phyloP scores from a whole-genome alignment of 2,113 vertebrate species.

The Alligator sinensis region DNA sequence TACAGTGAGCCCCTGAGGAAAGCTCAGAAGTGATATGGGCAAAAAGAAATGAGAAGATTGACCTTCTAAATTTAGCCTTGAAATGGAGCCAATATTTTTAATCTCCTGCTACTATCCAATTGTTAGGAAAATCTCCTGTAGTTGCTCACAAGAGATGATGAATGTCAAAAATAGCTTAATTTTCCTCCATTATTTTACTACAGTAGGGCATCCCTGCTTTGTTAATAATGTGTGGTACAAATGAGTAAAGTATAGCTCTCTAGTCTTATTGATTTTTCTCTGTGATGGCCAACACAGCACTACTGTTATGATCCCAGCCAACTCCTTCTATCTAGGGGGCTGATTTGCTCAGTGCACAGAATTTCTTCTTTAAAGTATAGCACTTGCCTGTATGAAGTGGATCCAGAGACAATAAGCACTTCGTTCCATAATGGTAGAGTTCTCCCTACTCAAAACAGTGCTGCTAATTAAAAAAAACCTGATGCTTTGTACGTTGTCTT shows the following conservation, averaged over 20 bases:
- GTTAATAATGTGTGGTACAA: conserved; percentile 11
- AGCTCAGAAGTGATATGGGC: background rate
- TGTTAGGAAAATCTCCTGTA: background rate
- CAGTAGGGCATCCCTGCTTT: conserved; percentile 4
- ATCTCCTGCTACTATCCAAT: conserved; percentile 15
- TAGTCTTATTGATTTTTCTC: background rate
- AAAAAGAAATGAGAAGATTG: background rate
- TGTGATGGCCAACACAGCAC: background rate
- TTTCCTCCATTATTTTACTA: conserved; percentile 30
- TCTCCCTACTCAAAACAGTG: conserved; percentile 59
- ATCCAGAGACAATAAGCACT: background rate
- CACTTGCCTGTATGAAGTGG: background rate
- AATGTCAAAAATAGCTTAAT: background rate
- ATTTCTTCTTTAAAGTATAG: too few relatives aligned
- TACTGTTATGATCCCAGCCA: accelerated
- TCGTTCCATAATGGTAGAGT: conserved; percentile 52
- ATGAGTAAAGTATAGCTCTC: background rate
- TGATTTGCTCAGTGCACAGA: background rate
- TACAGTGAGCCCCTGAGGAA: background rate
- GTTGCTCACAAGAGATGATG: background rate
- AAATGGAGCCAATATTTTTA: conserved; percentile 17
- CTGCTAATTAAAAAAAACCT: background rate
- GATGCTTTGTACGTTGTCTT: background rate
- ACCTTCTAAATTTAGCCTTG: background rate
- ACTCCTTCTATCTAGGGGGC: too few relatives aligned